A percentile compares a stretch with the other conserved stretches of the same genome.
Evolutionary conservation across 2,113 vertebrate species (phyloP).

Genomic region (Corynorhinus townsendii): DNA sequence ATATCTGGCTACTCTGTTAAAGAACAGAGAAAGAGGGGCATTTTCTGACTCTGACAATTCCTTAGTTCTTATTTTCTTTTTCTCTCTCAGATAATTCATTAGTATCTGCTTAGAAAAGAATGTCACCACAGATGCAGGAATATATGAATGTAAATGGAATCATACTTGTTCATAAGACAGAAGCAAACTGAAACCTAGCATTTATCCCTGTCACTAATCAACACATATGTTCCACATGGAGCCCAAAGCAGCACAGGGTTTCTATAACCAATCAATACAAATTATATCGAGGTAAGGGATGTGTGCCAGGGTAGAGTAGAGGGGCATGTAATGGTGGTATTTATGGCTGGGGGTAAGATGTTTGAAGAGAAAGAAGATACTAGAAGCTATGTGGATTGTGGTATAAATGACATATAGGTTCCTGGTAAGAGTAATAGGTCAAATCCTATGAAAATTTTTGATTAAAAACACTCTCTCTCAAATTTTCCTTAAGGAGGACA

Average conservation of each 20-base stretch:
- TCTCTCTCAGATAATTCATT: neutral
- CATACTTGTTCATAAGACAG: neutral
- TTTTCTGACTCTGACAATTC: neutral
- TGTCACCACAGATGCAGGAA: neutral
- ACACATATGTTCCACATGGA: neutral
- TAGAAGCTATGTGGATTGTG: neutral
- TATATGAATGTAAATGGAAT: neutral
- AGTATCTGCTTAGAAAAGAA: neutral
- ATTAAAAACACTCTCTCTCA: neutral
- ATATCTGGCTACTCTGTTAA: neutral
- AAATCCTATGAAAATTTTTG: neutral
- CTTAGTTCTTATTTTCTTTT: neutral
- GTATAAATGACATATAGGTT: neutral
- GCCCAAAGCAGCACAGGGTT: neutral
- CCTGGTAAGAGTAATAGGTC: neutral
- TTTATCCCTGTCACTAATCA: neutral
- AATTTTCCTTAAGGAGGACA: slow-evolving; percentile 5
- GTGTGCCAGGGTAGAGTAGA: neutral
- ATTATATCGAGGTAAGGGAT: fast-evolving
- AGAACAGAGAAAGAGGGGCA: neutral
- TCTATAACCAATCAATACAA: neutral
- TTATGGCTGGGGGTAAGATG: neutral
- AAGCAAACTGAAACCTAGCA: neutral
- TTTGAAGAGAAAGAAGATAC: neutral
- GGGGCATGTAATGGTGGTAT: neutral